Percentiles rank a stretch among this genome's conserved stretches.
Evolutionary conservation across 2,888 invertebrate genomes (phyloP).

Genomic region (Cenopis cana): DNA sequence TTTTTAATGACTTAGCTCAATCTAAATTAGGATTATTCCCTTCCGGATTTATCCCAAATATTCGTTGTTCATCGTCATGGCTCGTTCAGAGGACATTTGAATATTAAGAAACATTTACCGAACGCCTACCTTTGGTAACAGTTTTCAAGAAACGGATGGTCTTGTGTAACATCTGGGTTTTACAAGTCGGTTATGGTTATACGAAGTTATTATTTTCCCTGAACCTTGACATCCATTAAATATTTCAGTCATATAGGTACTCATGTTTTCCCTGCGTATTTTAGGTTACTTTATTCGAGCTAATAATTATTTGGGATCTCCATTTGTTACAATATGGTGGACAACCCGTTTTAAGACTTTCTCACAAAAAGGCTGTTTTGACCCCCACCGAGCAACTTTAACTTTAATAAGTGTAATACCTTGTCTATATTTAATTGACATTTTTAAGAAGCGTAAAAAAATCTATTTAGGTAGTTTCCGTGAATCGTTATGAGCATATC

Average conservation of each 20-base stretch:
- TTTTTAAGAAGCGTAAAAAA: too few relatives aligned
- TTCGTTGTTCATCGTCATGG: background rate
- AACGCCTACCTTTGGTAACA: constrained; percentile 8
- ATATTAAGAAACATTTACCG: constrained; percentile 15
- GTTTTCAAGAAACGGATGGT: constrained; percentile 17
- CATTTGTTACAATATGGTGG: too few relatives aligned
- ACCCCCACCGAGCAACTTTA: too few relatives aligned
- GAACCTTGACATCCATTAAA: constrained; percentile 19
- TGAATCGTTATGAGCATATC: too few relatives aligned
- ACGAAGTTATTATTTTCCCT: constrained; percentile 21
- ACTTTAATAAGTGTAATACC: too few relatives aligned
- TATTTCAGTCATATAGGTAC: too few relatives aligned
- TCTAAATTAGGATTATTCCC: background rate
- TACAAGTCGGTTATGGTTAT: constrained; percentile 7
- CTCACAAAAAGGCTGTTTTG: too few relatives aligned
- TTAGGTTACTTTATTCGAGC: background rate
- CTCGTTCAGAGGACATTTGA: background rate
- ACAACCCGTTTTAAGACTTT: too few relatives aligned
- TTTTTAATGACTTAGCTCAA: background rate
- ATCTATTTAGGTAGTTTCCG: too few relatives aligned
- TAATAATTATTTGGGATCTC: too few relatives aligned
- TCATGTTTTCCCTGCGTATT: background rate
- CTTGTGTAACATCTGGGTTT: constrained; percentile 23
- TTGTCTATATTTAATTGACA: too few relatives aligned
- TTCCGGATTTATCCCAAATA: background rate